Conservation (phyloP, 30 jellyfish, hydroid and myxozoan genomes). For the Aurelia sp. region DNA sequence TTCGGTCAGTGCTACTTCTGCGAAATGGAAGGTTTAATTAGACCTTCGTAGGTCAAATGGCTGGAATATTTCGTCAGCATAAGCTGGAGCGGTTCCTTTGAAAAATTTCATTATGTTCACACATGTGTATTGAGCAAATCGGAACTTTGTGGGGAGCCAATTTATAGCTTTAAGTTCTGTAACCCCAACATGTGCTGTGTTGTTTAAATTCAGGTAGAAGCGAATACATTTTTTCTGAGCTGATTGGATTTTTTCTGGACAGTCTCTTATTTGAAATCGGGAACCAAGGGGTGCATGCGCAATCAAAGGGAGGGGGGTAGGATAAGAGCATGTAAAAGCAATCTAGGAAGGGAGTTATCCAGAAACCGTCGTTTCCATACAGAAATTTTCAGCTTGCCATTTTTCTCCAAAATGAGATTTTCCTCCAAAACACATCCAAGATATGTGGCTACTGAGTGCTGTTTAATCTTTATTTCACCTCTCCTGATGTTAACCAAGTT, state of each 20-base stretch:
- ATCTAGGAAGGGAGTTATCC: background rate
- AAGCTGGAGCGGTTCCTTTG: background rate
- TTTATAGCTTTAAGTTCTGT: background rate
- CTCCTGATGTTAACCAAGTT: too few species aligned
- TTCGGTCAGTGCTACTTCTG: too few species aligned
- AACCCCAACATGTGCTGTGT: background rate
- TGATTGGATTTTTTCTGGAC: background rate
- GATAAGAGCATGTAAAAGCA: background rate
- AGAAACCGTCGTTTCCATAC: too few species aligned
- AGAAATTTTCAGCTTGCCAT: too few species aligned
- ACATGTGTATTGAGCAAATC: background rate
- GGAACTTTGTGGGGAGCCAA: background rate
- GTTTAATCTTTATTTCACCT: too few species aligned
- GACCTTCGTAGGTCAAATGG: background rate
- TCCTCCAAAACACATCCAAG: too few species aligned
- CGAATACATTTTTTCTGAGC: background rate
- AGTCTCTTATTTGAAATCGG: background rate
- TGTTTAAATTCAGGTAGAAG: background rate
- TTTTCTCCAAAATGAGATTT: too few species aligned
- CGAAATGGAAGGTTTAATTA: background rate
- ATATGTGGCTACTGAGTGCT: too few species aligned
- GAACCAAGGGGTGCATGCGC: background rate
- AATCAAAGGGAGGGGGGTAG: background rate
- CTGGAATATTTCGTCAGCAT: background rate
- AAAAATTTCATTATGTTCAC: too few species aligned